These are phyloP conservation scores for Sericinus montela DNA, from an alignment of 2,888 invertebrate species.

Conservation along the genomic window DNA sequence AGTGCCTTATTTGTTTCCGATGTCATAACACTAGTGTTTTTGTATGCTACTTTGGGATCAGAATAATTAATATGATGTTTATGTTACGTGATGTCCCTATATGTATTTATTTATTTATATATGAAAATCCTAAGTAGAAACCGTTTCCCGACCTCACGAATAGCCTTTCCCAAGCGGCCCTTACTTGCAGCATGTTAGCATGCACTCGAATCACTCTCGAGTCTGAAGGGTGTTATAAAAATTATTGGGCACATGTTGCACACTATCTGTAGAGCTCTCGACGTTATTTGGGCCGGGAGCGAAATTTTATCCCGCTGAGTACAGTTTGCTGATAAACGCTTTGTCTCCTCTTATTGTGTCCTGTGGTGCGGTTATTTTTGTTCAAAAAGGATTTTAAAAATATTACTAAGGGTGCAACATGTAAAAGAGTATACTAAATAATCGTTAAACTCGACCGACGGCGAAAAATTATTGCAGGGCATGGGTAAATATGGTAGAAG, in stretches of 20 bases:
- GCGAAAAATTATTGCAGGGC: too few relatives aligned
- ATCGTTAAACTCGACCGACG: too few relatives aligned
- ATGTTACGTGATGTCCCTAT: too few relatives aligned
- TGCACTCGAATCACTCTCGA: slow-evolving; percentile 32
- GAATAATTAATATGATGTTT: too few relatives aligned
- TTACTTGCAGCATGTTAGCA: slow-evolving; percentile 25
- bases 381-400: background rate
- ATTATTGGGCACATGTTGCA: slow-evolving; percentile 53
- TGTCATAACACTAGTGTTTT: too few relatives aligned
- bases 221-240: slow-evolving; percentile 55
- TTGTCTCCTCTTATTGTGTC: background rate
- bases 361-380: slow-evolving; percentile 13
- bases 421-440: too few relatives aligned
- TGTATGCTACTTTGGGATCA: too few relatives aligned
- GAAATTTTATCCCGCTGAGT: slow-evolving; percentile 36
- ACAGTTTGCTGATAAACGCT: slow-evolving; percentile 30
- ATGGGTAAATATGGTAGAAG: too few relatives aligned
- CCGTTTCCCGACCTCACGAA: background rate
- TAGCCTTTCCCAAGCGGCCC: background rate
- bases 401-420: too few relatives aligned
- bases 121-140: background rate
- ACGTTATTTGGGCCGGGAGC: slow-evolving; percentile 56
- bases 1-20: too few relatives aligned
- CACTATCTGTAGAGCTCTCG: slow-evolving; percentile 41
- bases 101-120: too few relatives aligned